Base-by-base conservation (phyloP, 2,113 vertebrate genomes). In the human (Homo sapiens) region DNA sequence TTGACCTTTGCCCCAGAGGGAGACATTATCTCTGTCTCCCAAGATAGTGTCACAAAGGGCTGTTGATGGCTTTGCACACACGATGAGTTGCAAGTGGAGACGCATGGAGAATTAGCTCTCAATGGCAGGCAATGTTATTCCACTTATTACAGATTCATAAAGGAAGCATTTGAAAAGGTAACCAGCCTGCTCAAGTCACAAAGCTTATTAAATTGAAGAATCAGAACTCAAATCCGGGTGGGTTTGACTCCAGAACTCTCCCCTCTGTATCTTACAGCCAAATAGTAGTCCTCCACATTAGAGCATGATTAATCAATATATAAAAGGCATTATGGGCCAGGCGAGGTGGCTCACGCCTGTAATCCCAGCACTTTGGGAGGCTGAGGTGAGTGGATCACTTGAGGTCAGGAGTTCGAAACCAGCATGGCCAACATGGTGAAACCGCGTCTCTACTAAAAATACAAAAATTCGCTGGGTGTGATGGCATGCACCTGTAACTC, bases 231-330 rank as follows among this genome's bases (percentile, higher is more conserved):
- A 38, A 38, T 4, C 6, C 4, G 0, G 2, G 70, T 27, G 40
- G n/a, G 11, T 12, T 59, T 57, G 73, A 25, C 8, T 23, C 48
- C 48, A 12, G 30, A 50, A 16, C 59, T 73, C 11, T 1, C 2
- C 16, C 0, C 23, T 27, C 30, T 23, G 18, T 11, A 3, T 7
- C 52, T 1, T 0, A 0, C 13, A 14, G 25, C 2, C 2, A 59
- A 25, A 25, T 0, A 8, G 52, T 61, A 3, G 1, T 25, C 68
- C 48, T 38, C 70, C 82, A 13, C 16, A 25, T 5, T 4, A 12
- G 57, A 20, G 2, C n/a, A 14, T 2, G 9, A 9, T 4, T n/a
- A 17, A 10, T 7, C 38, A 52, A 61, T 4, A 4, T 5, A 9
- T 11, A 13, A 82, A 32, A 84, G 30, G 48, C 25, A 20, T 3